A percentile compares a stretch with the other conserved stretches of the same genome.
Evolutionary conservation across 2,113 vertebrate genomes (phyloP).

Genomic region (Poeciliopsis prolifica): DNA sequence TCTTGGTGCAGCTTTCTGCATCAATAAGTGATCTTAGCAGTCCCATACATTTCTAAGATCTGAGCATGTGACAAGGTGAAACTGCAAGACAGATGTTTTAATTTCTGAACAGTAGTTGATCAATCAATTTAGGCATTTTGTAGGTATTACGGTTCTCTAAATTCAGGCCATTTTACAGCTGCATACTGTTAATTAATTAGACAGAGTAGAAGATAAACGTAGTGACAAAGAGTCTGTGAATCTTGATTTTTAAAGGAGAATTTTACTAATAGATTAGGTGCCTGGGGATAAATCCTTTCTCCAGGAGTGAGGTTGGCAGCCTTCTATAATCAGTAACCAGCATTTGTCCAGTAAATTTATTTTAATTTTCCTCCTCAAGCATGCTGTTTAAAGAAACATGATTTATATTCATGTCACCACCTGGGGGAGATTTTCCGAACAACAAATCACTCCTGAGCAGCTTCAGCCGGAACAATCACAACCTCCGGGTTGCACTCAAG

Average conservation of each 20-base stretch:
- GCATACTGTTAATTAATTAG: conserved; percentile 61
- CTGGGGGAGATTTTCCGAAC: conserved; percentile 43
- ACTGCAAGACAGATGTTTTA: not conserved
- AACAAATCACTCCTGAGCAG: conserved; percentile 33
- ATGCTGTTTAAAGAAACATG: conserved; percentile 34
- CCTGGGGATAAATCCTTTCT: conserved; percentile 33
- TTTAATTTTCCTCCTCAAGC: conserved; percentile 49
- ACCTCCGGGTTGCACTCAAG: conserved; percentile 27
- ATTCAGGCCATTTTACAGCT: conserved; percentile 49
- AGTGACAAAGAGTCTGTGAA: not conserved
- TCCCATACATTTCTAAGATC: not conserved
- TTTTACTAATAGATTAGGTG: conserved; percentile 42
- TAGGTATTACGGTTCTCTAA: conserved; percentile 36
- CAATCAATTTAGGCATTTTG: not conserved
- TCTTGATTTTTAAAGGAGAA: conserved; percentile 28
- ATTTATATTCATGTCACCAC: conserved; percentile 53
- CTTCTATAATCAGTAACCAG: conserved; percentile 41
- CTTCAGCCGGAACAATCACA: conserved; percentile 4
- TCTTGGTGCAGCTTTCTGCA: not conserved
- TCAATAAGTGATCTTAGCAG: not conserved
- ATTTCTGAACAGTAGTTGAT: too few relatives aligned
- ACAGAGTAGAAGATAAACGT: conserved; percentile 13
- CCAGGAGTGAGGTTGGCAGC: conserved; percentile 19
- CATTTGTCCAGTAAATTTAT: conserved; percentile 62
- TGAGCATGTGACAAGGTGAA: not conserved